phyloP scores from a whole-genome alignment of 2,888 invertebrate genomes.

The Leptopilina drosophilae region DNA sequence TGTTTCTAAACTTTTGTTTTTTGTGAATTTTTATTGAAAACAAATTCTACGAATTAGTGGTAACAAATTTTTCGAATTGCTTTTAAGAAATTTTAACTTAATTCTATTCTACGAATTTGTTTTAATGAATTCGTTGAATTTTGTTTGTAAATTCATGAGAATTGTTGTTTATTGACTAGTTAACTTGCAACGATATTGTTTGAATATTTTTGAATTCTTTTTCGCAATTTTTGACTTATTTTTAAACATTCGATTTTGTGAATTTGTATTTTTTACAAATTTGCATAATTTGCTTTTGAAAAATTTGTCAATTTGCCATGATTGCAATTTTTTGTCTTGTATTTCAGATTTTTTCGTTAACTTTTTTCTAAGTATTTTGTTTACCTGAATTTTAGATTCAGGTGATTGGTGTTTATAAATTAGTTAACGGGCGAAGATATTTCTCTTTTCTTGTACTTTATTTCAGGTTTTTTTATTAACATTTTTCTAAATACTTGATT shows the following conservation, averaged over 20 bases:
- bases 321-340: not conserved
- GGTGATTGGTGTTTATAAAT: not conserved
- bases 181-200: constrained; percentile 11
- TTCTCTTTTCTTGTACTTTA: not conserved
- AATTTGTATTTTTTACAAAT: not conserved
- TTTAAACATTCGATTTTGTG: not conserved
- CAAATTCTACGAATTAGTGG: too few relatives aligned
- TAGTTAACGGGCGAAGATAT: not conserved
- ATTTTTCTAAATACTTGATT: not conserved
- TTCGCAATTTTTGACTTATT: not conserved
- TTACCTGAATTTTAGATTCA: not conserved
- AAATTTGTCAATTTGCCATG: not conserved
- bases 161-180: not conserved
- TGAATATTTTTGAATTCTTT: not conserved
- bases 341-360: not conserved
- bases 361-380: not conserved
- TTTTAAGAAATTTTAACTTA: too few relatives aligned
- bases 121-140: too few relatives aligned
- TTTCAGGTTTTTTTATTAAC: not conserved
- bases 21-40: not conserved
- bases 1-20: constrained; percentile 3
- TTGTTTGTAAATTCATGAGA: not conserved
- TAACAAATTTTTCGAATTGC: too few relatives aligned
- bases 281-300: not conserved
- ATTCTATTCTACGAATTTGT: too few relatives aligned